phyloP scores from a whole-genome alignment of 2,888 invertebrate genomes.

The Pammene fasciana region DNA sequence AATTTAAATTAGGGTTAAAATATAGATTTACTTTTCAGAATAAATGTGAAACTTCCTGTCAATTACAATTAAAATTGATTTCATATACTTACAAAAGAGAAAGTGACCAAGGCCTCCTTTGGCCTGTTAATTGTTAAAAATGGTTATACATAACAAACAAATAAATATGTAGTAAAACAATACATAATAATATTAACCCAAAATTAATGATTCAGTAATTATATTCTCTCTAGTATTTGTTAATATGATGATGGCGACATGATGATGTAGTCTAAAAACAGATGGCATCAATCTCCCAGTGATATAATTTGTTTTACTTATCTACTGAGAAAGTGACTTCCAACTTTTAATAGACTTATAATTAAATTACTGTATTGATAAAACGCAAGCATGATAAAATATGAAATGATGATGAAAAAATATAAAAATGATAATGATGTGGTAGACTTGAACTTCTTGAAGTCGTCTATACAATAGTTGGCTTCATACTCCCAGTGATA shows the following conservation, averaged over 20 bases:
- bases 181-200: no score
- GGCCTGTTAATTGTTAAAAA: no score
- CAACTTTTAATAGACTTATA: constrained; percentile 39
- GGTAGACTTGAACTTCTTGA: not conserved
- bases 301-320: constrained; percentile 49
- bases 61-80: no score
- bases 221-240: no score
- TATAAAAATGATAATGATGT: not conserved
- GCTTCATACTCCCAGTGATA: constrained; percentile 31
- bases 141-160: no score
- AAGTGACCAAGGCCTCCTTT: no score
- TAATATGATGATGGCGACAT: not conserved
- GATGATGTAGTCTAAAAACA: constrained; percentile 33
- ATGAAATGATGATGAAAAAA: not conserved
- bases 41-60: no score
- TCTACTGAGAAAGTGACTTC: constrained; percentile 43
- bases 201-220: no score
- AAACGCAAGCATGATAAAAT: not conserved
- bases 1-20: no score
- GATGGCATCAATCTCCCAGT: constrained; percentile 49
- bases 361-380: not conserved
- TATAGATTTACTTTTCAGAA: no score
- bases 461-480: constrained; percentile 12
- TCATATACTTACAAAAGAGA: no score
- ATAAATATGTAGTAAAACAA: no score